These are phyloP conservation scores for Gyps fulvus DNA, from an alignment of 2,113 vertebrate genomes.

Conservation along the genomic window DNA sequence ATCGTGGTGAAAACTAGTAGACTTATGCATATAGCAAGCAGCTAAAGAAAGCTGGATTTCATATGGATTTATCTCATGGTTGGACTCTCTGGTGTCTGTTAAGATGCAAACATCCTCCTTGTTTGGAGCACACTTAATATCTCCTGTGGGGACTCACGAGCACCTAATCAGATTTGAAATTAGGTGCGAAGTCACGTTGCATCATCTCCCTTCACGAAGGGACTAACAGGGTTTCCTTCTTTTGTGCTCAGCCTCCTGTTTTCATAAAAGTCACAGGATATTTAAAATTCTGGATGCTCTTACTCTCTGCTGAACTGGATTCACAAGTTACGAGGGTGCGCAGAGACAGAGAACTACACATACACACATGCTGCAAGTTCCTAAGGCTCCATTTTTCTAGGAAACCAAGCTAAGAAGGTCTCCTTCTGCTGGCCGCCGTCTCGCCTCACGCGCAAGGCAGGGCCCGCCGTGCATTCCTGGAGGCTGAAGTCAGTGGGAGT, in stretches of 20 bases:
- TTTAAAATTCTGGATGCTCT: not conserved
- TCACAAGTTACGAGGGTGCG: fast-evolving
- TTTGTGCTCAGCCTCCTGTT: not conserved
- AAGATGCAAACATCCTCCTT: not conserved
- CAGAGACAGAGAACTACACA: not conserved
- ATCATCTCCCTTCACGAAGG: not conserved
- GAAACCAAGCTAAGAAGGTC: not conserved
- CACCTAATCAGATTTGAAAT: not conserved
- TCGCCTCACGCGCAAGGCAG: not conserved
- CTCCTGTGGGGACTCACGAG: not conserved
- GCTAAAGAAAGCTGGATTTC: not conserved
- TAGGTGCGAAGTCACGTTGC: not conserved
- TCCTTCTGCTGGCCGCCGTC: not conserved
- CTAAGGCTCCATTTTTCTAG: not conserved
- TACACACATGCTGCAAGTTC: fast-evolving
- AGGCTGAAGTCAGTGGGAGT: not conserved
- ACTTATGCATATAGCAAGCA: too few relatives aligned
- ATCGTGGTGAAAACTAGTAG: not conserved
- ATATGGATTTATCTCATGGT: not conserved
- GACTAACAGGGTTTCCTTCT: not conserved
- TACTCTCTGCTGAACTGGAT: not conserved
- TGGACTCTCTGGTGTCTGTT: not conserved
- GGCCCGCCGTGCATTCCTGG: not conserved
- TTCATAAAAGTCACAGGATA: not conserved
- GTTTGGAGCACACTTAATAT: not conserved